These are phyloP conservation scores for Tupiocoris notatus DNA, from an alignment of 2,888 invertebrate species.

Conservation along the genomic window DNA sequence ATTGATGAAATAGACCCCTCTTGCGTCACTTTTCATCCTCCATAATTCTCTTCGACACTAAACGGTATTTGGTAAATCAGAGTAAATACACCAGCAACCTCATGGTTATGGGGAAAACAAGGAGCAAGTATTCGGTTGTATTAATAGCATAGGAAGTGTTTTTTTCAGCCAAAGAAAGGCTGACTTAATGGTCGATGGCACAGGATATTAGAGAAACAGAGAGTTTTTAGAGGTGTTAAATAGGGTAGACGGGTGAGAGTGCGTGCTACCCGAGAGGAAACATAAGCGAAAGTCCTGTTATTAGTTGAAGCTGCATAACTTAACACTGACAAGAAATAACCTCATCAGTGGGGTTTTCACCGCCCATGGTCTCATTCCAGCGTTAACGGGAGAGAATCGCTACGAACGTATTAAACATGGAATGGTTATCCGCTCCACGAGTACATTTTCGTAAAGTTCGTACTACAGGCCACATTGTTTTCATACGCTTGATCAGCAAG, in stretches of 20 bases:
- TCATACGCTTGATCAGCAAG: not conserved
- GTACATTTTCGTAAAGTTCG: not conserved
- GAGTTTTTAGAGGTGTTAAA: not conserved
- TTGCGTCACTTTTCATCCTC: no score
- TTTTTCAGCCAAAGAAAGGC: not conserved
- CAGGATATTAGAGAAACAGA: not conserved
- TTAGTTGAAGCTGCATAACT: constrained; percentile 27
- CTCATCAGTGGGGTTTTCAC: constrained; percentile 11
- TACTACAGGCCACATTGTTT: not conserved
- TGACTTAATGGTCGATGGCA: not conserved
- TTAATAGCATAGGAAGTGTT: no score
- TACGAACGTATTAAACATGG: not conserved
- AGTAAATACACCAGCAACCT: no score
- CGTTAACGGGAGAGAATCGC: not conserved
- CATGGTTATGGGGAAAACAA: no score
- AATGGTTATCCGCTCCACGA: not conserved
- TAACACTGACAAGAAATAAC: constrained; percentile 29
- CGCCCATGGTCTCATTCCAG: not conserved
- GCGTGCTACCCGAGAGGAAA: not conserved
- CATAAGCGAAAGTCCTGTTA: constrained; percentile 7
- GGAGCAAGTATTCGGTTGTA: no score
- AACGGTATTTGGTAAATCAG: no score
- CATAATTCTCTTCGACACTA: no score
- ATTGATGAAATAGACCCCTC: no score
- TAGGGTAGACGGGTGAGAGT: not conserved